These are phyloP conservation scores for Coelinius sp. DNA, from an alignment of 2,888 invertebrate species.

Conservation along the genomic window DNA sequence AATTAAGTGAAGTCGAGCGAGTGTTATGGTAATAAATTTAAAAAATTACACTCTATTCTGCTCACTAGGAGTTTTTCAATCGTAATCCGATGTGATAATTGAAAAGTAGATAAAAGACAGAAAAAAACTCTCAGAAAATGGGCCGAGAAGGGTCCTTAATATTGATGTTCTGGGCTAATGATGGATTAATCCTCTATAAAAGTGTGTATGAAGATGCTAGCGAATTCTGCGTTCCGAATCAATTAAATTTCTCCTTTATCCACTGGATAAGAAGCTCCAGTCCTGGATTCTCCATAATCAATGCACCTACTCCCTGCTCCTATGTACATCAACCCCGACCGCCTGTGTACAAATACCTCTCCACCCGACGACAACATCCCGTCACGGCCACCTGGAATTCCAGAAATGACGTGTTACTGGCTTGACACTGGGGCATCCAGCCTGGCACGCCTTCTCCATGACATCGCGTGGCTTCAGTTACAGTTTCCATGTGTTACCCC, in stretches of 20 bases:
- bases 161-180: too few species aligned
- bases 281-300: too few species aligned
- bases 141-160: too few species aligned
- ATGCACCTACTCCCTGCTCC: neutral
- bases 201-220: too few species aligned
- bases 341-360: neutral
- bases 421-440: conserved; percentile 2
- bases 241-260: too few species aligned
- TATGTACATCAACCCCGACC: neutral
- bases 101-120: neutral
- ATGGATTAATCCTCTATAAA: too few species aligned
- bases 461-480: conserved; percentile 20
- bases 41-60: neutral
- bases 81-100: neutral
- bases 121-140: neutral
- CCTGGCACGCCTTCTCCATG: conserved; percentile 24
- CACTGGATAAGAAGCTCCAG: too few species aligned
- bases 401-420: conserved; percentile 45
- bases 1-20: neutral
- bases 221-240: too few species aligned
- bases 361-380: conserved; percentile 17
- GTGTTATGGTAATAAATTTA: neutral
- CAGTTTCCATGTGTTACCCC: conserved; percentile 14
- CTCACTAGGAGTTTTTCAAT: neutral
- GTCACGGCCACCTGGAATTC: conserved; percentile 49